A percentile compares a stretch with the other conserved stretches of the same genome.
Evolutionary conservation across 2,113 vertebrate genomes (phyloP).

Genomic region (Anolis sagrei): DNA sequence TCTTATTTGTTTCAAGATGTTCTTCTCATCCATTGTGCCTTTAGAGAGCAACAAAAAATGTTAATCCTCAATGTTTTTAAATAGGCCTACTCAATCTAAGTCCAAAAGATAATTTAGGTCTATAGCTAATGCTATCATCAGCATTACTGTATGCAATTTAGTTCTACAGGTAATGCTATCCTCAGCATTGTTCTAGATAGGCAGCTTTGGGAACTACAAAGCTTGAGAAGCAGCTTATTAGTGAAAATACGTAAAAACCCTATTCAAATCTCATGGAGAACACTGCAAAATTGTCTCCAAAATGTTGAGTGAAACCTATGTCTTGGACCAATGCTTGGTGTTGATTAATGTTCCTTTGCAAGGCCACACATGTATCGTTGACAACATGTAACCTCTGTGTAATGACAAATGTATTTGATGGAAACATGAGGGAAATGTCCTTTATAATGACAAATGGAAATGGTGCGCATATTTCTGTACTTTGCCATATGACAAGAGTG

Average conservation of each 20-base stretch:
- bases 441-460: conserved; percentile 8
- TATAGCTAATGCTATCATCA: not conserved
- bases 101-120: not conserved
- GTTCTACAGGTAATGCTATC: not conserved
- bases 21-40: not conserved
- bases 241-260: not conserved
- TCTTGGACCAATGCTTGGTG: not conserved
- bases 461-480: not conserved
- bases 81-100: not conserved
- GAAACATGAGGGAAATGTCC: conserved; percentile 35
- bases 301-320: not conserved
- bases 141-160: not conserved
- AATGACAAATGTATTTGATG: conserved; percentile 28
- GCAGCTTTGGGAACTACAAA: not conserved
- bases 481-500: conserved; percentile 43
- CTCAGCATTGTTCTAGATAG: not conserved
- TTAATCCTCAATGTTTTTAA: not conserved
- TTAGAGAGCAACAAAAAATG: not conserved
- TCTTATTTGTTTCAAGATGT: not conserved
- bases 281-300: not conserved
- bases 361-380: not conserved
- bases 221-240: not conserved
- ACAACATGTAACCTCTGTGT: conserved; percentile 15
- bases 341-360: not conserved
- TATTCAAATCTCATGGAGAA: not conserved